These are phyloP conservation scores for Cygnus buccinator DNA, from an alignment of 2,113 vertebrate genomes.

Conservation along the genomic window DNA sequence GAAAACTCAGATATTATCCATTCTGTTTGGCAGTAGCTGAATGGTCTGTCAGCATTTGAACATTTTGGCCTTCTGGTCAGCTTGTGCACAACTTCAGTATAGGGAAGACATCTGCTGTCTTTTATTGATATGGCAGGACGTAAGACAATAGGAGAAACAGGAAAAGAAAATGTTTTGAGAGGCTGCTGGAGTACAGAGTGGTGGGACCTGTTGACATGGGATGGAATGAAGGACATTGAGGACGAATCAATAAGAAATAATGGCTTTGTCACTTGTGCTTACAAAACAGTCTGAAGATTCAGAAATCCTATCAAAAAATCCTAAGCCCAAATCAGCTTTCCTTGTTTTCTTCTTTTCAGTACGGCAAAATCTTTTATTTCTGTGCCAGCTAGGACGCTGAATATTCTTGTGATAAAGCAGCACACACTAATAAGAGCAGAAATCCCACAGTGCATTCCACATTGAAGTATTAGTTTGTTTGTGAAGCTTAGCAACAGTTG, in stretches of 20 bases:
- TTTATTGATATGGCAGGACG: not conserved
- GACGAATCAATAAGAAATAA: not conserved
- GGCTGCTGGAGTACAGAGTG: fast-evolving
- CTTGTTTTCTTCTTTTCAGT: not conserved
- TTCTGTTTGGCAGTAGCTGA: not conserved
- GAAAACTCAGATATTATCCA: not conserved
- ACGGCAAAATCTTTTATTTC: not conserved
- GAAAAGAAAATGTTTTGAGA: not conserved
- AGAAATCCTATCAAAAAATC: not conserved
- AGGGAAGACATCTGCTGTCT: not conserved
- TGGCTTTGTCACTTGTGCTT: not conserved
- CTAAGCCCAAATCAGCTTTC: not conserved
- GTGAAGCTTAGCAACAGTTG: not conserved
- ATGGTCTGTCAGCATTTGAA: not conserved
- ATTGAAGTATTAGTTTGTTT: not conserved
- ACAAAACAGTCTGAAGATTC: not conserved
- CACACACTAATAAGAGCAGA: not conserved
- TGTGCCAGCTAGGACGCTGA: not conserved
- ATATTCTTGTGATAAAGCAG: not conserved
- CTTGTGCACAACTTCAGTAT: not conserved
- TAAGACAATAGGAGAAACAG: not conserved
- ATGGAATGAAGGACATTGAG: not conserved
- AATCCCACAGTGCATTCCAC: not conserved
- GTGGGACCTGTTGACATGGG: not conserved
- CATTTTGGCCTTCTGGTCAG: not conserved